Percentiles rank a stretch among this genome's conserved stretches.
These are phyloP conservation scores for Hassar affinis DNA, from an alignment of 2,113 vertebrate genomes.

Conservation along the genomic window DNA sequence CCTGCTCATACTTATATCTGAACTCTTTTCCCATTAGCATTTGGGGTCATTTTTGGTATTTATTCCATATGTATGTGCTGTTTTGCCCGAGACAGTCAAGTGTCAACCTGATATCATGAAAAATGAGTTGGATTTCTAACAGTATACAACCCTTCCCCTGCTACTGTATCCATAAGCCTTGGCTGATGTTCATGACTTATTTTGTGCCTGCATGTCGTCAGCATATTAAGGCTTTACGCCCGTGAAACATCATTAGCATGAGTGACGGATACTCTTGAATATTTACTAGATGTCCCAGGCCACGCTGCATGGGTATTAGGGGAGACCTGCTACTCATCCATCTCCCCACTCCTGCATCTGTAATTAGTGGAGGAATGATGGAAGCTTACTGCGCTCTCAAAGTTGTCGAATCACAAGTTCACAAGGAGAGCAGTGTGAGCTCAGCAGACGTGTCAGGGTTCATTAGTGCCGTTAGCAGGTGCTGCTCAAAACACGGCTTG, in stretches of 20 bases:
- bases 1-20: neutral
- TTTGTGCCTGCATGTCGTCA: neutral
- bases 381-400: neutral
- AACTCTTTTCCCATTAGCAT: neutral
- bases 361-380: conserved; percentile 4
- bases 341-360: neutral
- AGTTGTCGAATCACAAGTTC: neutral
- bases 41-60: neutral
- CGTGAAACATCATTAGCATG: conserved; percentile 9
- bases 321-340: neutral
- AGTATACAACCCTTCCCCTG: neutral
- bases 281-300: conserved; percentile 1
- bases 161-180: neutral
- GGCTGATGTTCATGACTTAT: neutral
- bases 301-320: neutral
- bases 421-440: neutral
- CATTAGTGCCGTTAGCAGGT: conserved; percentile 27
- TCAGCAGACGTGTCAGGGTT: conserved; percentile 42
- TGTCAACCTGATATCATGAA: neutral
- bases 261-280: conserved; percentile 9
- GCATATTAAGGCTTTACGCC: neutral
- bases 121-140: neutral
- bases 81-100: neutral
- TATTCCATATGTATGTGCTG: neutral
- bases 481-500: conserved; percentile 20